Conservation (phyloP, 2,888 invertebrate genomes). For the Ectobius pallidus region DNA sequence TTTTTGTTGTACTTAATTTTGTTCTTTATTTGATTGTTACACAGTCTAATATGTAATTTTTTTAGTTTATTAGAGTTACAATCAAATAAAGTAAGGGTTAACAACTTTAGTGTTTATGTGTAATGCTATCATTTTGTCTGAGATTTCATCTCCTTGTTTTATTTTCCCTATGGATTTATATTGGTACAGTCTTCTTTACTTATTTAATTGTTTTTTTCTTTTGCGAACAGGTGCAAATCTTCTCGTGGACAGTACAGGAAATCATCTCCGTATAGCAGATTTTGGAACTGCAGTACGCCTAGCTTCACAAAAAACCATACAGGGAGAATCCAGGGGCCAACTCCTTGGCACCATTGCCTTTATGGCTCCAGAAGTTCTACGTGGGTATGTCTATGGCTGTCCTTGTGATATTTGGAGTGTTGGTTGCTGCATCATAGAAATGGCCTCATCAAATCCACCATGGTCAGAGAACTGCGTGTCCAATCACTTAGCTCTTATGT, state of each 20-base stretch:
- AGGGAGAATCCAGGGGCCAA: constrained; percentile 57
- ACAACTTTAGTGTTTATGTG: too few relatives aligned
- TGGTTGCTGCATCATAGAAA: constrained; percentile 58
- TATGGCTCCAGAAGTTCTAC: constrained; percentile 59
- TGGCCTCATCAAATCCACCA: constrained; percentile 57
- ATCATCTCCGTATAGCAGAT: constrained; percentile 56
- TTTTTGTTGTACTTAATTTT: too few relatives aligned
- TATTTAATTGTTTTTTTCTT: too few relatives aligned
- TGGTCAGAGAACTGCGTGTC: constrained; percentile 56
- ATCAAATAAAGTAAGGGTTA: too few relatives aligned
- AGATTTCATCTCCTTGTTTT: too few relatives aligned
- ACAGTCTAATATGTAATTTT: too few relatives aligned
- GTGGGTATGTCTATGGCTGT: constrained; percentile 57
- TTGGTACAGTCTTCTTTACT: too few relatives aligned
- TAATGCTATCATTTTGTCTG: too few relatives aligned
- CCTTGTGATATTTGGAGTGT: constrained; percentile 59
- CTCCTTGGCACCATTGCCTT: constrained; percentile 58
- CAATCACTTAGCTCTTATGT: constrained; percentile 57
- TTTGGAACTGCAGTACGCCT: constrained; percentile 57
- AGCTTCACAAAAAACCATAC: constrained; percentile 52
- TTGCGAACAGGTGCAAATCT: constrained; percentile 54
- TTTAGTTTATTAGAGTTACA: too few relatives aligned
- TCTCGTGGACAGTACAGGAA: constrained; percentile 57
- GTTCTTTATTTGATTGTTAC: too few relatives aligned
- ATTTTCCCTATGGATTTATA: too few relatives aligned